These are phyloP conservation scores for Lacerta bilineata DNA, from an alignment of 2,797 vertebrate genomes.

Conservation along the genomic window DNA sequence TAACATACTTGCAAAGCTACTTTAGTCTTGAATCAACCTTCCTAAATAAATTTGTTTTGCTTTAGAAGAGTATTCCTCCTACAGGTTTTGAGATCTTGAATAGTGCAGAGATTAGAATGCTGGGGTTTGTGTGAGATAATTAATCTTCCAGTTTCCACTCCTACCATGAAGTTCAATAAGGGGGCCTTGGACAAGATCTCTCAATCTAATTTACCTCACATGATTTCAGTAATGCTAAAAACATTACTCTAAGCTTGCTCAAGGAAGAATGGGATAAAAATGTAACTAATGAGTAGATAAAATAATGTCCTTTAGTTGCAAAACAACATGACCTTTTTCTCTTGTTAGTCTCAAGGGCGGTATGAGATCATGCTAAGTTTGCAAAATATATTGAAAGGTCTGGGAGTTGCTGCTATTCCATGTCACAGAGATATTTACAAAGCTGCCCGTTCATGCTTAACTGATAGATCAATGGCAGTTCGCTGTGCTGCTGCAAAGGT, in stretches of 20 bases:
- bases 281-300: neutral
- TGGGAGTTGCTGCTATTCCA: conserved; percentile 84
- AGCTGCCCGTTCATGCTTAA: conserved; percentile 87
- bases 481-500: conserved; percentile 94
- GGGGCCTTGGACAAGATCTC: neutral
- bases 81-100: neutral
- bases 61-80: neutral
- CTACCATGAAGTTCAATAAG: neutral
- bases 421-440: conserved; percentile 95
- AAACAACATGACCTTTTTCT: conserved; percentile 3
- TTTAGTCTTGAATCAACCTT: neutral
- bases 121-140: neutral
- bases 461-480: conserved; percentile 93
- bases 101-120: neutral
- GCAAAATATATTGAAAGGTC: conserved; percentile 88
- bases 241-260: neutral
- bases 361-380: conserved; percentile 93
- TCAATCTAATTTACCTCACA: neutral
- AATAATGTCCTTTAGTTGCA: neutral
- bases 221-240: neutral
- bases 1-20: neutral
- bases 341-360: conserved; percentile 92
- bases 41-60: neutral
- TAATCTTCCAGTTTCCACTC: neutral
- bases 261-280: neutral